Evolutionary conservation across 2,888 invertebrate species (phyloP), one percentile per base, ranked within the genome.

Genomic region (Epistrophella euchroma): DNA sequence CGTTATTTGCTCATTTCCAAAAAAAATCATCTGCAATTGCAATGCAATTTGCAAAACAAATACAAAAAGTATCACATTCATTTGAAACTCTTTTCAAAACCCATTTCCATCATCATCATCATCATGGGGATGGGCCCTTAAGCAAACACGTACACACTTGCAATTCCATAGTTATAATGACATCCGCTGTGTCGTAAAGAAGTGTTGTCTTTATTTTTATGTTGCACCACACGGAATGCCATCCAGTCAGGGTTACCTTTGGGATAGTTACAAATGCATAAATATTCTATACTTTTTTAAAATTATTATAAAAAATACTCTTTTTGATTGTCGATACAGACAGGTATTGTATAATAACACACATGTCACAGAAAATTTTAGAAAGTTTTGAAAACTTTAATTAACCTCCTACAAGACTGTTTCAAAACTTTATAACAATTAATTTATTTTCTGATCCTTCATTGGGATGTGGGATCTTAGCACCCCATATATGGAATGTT

Each of bases 101-200:
- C 43, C 45, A 13, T 62, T 47, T 35, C 45, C 73, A 47, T 43
- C 71, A 62, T 45, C 32, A 58, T 45, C 45, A 58, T 56, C 0
- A 2, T 17, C n/a, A n/a, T n/a, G n/a, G n/a, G n/a, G n/a, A 11
- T 62, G 28, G 45, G 28, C 50, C 73, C 37, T 43, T 9, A 70
- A 84, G 70, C 79, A 58, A 79, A 74, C 83, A 84, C 83, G 83
- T 84, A 78, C 62, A 56, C 83, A 17, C 55, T 77, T 19, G 47
- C 83, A 82, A 79, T 79, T 74, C 32, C 62, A 50, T 50, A 17
- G 4, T 70, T 70, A 64, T 84, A 79, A 84, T 79, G 83, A 79
- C 74, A 84, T 84, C 78, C 83, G 83, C 64, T 68, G 73, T 70
- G 73, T 70, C 78, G 72, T 68, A 72, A 68, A 68, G 52, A 45